Evolutionary conservation across 2,113 vertebrate species (phyloP), one percentile per base, ranked within the genome.

Genomic region (Prunella himalayana): DNA sequence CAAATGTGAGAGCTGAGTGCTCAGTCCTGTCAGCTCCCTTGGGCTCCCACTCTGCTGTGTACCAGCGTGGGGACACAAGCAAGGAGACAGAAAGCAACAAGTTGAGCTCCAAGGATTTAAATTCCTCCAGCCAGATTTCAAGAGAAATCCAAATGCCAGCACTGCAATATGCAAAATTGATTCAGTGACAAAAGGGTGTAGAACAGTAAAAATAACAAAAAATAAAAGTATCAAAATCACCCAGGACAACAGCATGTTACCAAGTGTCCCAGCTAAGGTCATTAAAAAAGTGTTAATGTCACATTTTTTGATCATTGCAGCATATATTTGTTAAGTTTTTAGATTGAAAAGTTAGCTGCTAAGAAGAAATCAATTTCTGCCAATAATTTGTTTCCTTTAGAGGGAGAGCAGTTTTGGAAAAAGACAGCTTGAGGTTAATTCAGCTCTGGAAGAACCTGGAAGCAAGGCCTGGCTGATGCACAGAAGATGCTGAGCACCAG

Each of bases 291-390:
- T n/a, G 73, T 37, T 66, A 80, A 59, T 47, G n/a, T 13, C 53
- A 76, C 61, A 59, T 61, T 82, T 91, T 81, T 68, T 71, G 24
- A 91, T 90, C 44, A 42, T 41, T 77, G 83, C 83, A 53, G 57
- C 73, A 88, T 42, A 37, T 54, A 59, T 90, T 91, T 72, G 66
- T 50, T 71, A 59, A 35, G 72, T n/a, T 83, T 92, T 78, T 13
- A 69, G 54, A 65, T 59, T 42, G 47, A 8, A 39, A 96, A 61
- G 47, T 60, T 20, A 69, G 45, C 56, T 69, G 57, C 54, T 81
- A 35, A 54, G 68, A 86, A 80, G 14, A 53, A 93, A 44, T 42
- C 28, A 1, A n/a, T 41, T 94, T 89, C 76, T 86, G 77, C 53
- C 69, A 41, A 54, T 50, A 15, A 37, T 83, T 68, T 61, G 65